Percentiles rank a stretch among this genome's conserved stretches.
Conservation (phyloP, 2,888 invertebrate genomes). For the Anorthoa munda region DNA sequence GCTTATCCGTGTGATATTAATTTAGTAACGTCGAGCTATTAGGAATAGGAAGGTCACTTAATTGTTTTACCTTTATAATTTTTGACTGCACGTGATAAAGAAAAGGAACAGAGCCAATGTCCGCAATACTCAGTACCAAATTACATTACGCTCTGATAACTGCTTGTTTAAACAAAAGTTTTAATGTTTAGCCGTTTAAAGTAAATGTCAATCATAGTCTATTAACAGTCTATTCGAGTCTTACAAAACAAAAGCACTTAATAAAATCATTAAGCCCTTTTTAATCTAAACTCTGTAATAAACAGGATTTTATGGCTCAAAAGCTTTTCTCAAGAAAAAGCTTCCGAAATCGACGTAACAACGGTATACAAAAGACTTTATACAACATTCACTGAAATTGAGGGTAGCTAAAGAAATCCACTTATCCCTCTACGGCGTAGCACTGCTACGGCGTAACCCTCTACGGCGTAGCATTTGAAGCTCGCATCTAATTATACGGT, state of each 20-base stretch:
- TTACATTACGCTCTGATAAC: not conserved
- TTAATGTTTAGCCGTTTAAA: not conserved
- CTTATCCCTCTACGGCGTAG: constrained; percentile 48
- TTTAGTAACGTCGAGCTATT: too few species aligned
- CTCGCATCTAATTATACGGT: constrained; percentile 14
- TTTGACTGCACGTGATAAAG: too few species aligned
- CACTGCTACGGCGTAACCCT: constrained; percentile 37
- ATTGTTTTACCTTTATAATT: too few species aligned
- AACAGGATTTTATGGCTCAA: constrained; percentile 18
- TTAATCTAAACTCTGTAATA: constrained; percentile 34
- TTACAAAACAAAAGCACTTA: constrained; percentile 22
- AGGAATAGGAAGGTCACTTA: too few species aligned
- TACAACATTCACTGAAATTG: constrained; percentile 49
- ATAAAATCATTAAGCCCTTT: not conserved
- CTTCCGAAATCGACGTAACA: constrained; percentile 19
- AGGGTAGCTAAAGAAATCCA: constrained; percentile 38
- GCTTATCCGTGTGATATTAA: too few species aligned
- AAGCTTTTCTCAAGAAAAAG: constrained; percentile 14
- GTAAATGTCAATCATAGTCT: not conserved
- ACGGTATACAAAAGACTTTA: constrained; percentile 34
- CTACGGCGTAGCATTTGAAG: constrained; percentile 27
- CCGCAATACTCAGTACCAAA: too few species aligned
- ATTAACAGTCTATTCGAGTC: not conserved
- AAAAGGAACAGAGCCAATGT: too few species aligned
- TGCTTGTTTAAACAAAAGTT: not conserved